phyloP scores from a whole-genome alignment of 2,113 vertebrate species.

The human (Homo sapiens) region DNA sequence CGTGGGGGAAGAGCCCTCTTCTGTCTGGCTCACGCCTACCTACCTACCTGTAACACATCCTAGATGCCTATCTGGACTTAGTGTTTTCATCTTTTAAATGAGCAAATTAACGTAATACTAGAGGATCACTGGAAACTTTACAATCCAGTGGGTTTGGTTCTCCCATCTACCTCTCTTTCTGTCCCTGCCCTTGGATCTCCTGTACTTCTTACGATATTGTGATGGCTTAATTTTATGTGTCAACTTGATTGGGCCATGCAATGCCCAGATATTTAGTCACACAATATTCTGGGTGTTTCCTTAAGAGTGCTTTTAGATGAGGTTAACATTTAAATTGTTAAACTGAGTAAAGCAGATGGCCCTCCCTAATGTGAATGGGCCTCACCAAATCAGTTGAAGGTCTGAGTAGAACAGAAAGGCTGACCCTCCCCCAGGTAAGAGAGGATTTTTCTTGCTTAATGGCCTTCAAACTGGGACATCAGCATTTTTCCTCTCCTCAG shows the following conservation, averaged over 20 bases:
- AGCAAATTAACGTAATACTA: background rate
- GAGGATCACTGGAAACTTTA: background rate
- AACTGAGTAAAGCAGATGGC: background rate
- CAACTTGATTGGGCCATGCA: background rate
- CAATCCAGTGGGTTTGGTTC: background rate
- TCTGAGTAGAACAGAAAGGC: background rate
- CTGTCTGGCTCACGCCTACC: too few species aligned
- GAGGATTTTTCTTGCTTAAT: background rate
- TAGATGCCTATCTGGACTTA: background rate
- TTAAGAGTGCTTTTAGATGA: background rate
- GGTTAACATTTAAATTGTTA: background rate
- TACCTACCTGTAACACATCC: too few species aligned
- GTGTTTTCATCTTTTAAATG: background rate
- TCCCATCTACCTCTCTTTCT: background rate
- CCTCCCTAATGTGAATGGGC: accelerated
- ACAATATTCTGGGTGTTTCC: background rate
- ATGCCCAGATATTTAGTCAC: background rate
- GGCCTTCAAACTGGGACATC: background rate
- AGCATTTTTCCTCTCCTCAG: background rate
- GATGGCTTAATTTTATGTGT: background rate
- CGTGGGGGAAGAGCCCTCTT: too few species aligned
- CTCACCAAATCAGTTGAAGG: background rate
- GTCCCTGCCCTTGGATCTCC: background rate
- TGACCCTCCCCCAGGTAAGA: background rate
- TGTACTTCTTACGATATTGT: background rate